Base-by-base conservation (phyloP, 2,888 invertebrate species). In the Pandemis cinnamomeana region DNA sequence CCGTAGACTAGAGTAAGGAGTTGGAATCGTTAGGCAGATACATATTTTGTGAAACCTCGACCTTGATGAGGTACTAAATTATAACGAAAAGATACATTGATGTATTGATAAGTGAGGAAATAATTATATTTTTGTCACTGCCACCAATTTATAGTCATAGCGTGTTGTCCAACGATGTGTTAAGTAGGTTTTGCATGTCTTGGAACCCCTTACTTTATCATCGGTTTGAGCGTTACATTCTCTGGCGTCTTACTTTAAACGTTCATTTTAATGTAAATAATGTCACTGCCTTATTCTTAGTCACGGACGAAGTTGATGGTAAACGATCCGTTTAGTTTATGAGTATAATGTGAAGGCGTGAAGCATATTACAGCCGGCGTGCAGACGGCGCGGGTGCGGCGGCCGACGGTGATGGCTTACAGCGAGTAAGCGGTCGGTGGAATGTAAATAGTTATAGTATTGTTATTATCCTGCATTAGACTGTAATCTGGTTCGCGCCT, bases 401-500 rank as follows among this genome's bases (percentile, higher is more conserved):
- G 69, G 70, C 67, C 71, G 76, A 79, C 80, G 78, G 80, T 72
- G 77, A 80, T 79, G 42, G 69, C 70, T 74, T 74, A 15, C 64
- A 62, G 61, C n/a, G 61, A 27, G 13, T 42, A 60, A 53, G 71
- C 55, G 71, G 64, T 69, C 46, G 41, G 10, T 79, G 84, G 84
- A 83, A 80, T 92, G 92, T 92, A 92, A 78, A 92, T 92, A 92
- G 87, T 86, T 89, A 87, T 72, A 88, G 89, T 91, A 89, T 91
- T 90, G 91, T 90, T 89, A 89, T 89, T 87, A 86, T 81, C 89
- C 87, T 87, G 88, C 88, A 86, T 87, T 84, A 79, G 83, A 81
- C 89, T 91, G 91, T 91, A 91, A 91, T 92, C 84, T 92, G 92
- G 87, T 91, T 92, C 91, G 91, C 92, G 92, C 89, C 91, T 86